Evolutionary conservation across 2,797 vertebrate species (phyloP), one percentile per base, ranked within the genome.

Genomic region (Antrozous pallidus): DNA sequence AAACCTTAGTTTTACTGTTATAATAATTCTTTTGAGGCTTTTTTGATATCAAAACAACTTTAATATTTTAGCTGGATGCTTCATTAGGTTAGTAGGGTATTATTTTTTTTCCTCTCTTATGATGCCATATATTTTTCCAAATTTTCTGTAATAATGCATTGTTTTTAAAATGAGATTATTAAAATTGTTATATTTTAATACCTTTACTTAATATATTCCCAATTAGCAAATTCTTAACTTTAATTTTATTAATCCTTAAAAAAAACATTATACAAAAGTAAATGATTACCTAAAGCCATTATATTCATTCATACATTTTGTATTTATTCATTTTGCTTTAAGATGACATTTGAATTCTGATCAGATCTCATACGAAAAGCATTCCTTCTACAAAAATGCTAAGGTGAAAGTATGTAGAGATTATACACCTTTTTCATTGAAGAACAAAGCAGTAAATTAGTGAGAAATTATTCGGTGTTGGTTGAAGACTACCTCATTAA

Each of bases 401-500:
- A 82, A 61, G 51, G 2, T 49, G 28, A 74, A 61, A 94, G 6
- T 79, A 87, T 90, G 83, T 42, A 75, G 71, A 87, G 87, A 74
- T 78, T 45, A 93, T 8, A 74, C 2, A 54, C 5, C 13, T 56
- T 81, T 89, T 71, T 69, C 82, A 90, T 31, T 56, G 22, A 69
- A 74, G 13, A 88, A 80, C 38, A 95, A 93, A 84, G 83, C 24
- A 93, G 31, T 79, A 96, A 79, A 26, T 70, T 36, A 80, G 49
- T 47, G 87, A 91, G 42, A 97, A 88, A 93, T 73, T 67, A 90
- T 94, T 93, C 56, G 38, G 63, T n/a, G 73, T 40, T 91, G 40
- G 92, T 78, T 61, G 77, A 84, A 91, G 56, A 90, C 93, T 42
- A 90, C 28, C 81, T 94, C 89, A 90, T 86, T 88, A 91, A 94